Percentiles rank a stretch among this genome's conserved stretches.
Conservation (phyloP, 2,113 vertebrate species). For the Pogona vitticeps region DNA sequence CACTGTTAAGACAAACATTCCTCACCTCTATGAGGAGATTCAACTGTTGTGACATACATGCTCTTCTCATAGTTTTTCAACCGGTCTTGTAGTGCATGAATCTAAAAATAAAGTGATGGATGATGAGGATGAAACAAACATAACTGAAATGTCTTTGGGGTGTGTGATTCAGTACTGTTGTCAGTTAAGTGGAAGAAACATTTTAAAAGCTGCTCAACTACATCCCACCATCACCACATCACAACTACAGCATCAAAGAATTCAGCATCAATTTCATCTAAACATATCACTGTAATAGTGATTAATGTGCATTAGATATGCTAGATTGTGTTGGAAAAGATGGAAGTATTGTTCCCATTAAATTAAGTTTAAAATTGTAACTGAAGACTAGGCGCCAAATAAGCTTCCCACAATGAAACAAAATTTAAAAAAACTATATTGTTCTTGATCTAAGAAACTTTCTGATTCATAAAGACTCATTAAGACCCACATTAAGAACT, state of each 20-base stretch:
- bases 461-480: background rate
- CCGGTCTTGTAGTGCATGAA: conserved; percentile 89
- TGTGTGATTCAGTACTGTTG: background rate
- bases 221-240: too few relatives aligned
- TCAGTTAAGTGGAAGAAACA: background rate
- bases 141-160: background rate
- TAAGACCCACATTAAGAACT: background rate
- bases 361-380: background rate
- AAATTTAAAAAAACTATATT: background rate
- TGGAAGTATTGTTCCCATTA: background rate
- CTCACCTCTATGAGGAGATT: conserved; percentile 84
- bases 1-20: background rate
- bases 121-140: background rate
- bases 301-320: background rate
- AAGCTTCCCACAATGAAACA: background rate
- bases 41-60: conserved; percentile 81
- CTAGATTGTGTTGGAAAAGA: background rate
- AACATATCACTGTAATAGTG: background rate
- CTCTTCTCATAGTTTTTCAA: conserved; percentile 85
- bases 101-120: conserved; percentile 70
- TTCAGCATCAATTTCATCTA: background rate
- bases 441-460: background rate
- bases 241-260: background rate
- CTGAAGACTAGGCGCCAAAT: background rate
- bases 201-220: background rate